Evolutionary conservation across 2,888 invertebrate genomes (phyloP), one percentile per base, ranked within the genome.

Genomic region (Perizoma affinitatum): DNA sequence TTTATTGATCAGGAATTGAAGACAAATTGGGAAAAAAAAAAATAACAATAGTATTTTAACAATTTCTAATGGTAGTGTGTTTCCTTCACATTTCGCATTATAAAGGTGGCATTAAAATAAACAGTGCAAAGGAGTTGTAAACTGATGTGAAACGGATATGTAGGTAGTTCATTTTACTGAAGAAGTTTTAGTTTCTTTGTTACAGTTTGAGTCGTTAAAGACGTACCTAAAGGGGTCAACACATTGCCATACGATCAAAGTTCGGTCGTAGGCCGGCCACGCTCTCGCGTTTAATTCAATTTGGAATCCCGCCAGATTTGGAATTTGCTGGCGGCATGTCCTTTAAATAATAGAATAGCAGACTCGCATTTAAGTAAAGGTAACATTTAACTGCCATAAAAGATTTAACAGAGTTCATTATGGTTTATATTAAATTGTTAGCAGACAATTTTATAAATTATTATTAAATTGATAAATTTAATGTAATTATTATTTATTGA

Each of bases 261-360:
- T 83, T 82, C 82, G 69, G 73, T 74, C 63, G 70, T 78, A 79
- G 79, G 78, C 80, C 72, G 77, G 76, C 79, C 80, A 75, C 76
- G 78, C 75, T 80, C 78, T 76, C 81, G 72, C 85, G 83, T 87
- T 90, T 88, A 87, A 90, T 88, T 90, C 89, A 88, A 89, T 90
- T 90, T 90, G 90, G 90, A 86, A 68, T 71, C 66, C 73, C 72
- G 89, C 90, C 90, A 90, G 88, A 87, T 87, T 87, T 81, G 76
- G 82, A 86, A 87, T 87, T 86, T 82, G 86, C 86, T 85, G 82
- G 82, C 81, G 76, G 77, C 82, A 74, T 83, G 85, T 86, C 86
- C 84, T 81, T 84, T 87, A 87, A 88, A 88, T 88, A 88, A 87
- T 86, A 87, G 82, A 87, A 86, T 79, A 83, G 83, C 80, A 71